Evolutionary conservation across 1,140 invertebrate genomes (phyloP), one percentile per base, ranked within the genome.

Genomic region (Holcopasites calliopsidis): DNA sequence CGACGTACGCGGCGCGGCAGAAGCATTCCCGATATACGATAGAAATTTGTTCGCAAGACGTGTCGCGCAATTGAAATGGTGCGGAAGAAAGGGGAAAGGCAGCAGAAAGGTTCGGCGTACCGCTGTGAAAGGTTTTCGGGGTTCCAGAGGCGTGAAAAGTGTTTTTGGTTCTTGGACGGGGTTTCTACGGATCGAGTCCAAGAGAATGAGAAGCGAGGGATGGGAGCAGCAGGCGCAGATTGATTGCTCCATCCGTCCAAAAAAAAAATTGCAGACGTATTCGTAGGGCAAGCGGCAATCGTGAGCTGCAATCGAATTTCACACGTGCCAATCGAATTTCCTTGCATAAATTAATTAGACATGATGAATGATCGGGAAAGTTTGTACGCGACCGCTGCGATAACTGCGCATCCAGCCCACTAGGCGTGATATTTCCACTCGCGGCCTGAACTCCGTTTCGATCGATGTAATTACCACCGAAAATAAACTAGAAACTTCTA

Each of bases 1-100:
- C 72, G 78, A 77, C 80, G 77, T 82, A 83, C 58, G 70, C n/a
- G 71, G 16, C 72, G 78, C 68, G 80, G 64, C 75, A 58, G 69
- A 77, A 62, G 70, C 66, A 79, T 85, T 81, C 84, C 79, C 85
- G 79, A 87, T 86, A 82, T 87, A 87, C 84, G 87, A 87, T 87
- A 85, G 80, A 81, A 86, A 85, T 87, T 87, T 86, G 85, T 87
- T 82, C 83, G 64, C 52, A 62, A 77, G 78, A 86, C 86, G 86
- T 86, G 85, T 85, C 79, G 69, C 54, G 81, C 79, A 85, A 80
- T 47, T 76, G 74, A 73, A 83, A 57, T 58, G 40, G 40, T 40
- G 13, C 21, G 40, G 8, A 11, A 16, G 31, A 50, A 26, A 21
- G n/a, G 23, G n/a, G 28, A 49, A 35, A 40, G 23, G 35, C 18